These are phyloP conservation scores for Bombus superbus DNA, from an alignment of 1,140 invertebrate species.

Conservation along the genomic window DNA sequence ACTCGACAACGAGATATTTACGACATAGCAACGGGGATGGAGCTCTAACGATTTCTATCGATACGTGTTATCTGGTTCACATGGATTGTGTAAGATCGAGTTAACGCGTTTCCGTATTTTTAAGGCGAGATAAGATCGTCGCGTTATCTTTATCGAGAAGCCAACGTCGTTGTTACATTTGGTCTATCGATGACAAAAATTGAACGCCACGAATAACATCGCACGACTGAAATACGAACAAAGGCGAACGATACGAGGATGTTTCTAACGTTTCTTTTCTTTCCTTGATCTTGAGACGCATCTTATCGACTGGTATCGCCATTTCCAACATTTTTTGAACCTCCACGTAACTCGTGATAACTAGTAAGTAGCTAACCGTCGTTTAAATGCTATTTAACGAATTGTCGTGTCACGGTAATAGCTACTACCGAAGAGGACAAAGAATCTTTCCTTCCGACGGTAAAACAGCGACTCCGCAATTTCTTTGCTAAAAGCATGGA, in stretches of 20 bases:
- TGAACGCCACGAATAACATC: too few relatives aligned
- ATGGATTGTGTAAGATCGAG: constrained; percentile 14
- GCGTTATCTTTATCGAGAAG: not conserved
- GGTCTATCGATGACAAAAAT: not conserved
- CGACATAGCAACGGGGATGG: not conserved
- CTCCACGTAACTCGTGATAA: too few relatives aligned
- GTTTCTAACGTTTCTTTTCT: not conserved
- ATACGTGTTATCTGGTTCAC: constrained; percentile 43
- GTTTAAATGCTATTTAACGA: too few relatives aligned
- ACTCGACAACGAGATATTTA: constrained; percentile 33
- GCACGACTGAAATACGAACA: not conserved
- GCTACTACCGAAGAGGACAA: too few relatives aligned
- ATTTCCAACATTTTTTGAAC: too few relatives aligned
- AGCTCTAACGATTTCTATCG: constrained; percentile 14
- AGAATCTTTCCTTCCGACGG: too few relatives aligned
- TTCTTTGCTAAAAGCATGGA: not conserved
- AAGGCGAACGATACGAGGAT: too few relatives aligned
- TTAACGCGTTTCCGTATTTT: constrained; percentile 39
- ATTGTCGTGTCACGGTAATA: too few relatives aligned
- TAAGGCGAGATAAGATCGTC: not conserved
- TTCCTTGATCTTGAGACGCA: not conserved
- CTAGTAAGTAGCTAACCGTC: too few relatives aligned
- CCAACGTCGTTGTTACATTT: not conserved
- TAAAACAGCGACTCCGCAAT: too few relatives aligned
- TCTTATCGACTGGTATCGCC: not conserved